Base-by-base conservation (phyloP, 2,113 vertebrate species). In the Podarcis muralis region DNA sequence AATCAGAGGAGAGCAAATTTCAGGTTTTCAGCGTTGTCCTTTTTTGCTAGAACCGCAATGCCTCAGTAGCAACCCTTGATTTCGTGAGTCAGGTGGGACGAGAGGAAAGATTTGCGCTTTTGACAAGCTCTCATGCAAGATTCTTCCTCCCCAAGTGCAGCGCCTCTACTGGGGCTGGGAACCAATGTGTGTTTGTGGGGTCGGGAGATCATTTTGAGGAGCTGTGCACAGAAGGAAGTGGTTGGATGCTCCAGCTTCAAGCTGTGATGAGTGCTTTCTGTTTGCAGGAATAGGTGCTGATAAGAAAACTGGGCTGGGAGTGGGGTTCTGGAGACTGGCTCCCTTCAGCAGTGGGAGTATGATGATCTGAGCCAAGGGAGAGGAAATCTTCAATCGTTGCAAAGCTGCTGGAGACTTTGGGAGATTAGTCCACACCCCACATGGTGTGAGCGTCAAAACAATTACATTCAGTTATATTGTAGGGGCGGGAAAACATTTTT, bases 201-300 rank as follows among this genome's bases (percentile, higher is more conserved):
- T 78, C 85, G 80, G 59, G 81, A 94, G 92, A 92, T 95, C 89
- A 94, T 91, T 94, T 48, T 94, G 94, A 94, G 94, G 93, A 92
- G 91, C 90, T 85, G 27, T 69, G 80, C 90, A 78, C 75, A 93
- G 91, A 90, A 92, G 95, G 95, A 95, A 95, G 95, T 95, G 93
- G 95, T 94, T 95, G 94, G 90, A 86, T 94, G 87, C 93, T 91
- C 1, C 84, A 89, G 89, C 87, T 94, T 91, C 88, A n/a, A 93
- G 90, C 91, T 92, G 88, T 86, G 91, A 93, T 88, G 88, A 89
- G 76, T 43, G 80, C 85, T 92, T 85, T 74, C 18, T 53, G 59
- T 75, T 65, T 85, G 72, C 75, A 76, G 84, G 53, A 11, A 25
- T 40, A 9, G 32, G 35, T 65, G 48, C 48, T 48, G 48, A 48